Conservation (phyloP, 2,888 invertebrate species). For the Tholera decimalis region DNA sequence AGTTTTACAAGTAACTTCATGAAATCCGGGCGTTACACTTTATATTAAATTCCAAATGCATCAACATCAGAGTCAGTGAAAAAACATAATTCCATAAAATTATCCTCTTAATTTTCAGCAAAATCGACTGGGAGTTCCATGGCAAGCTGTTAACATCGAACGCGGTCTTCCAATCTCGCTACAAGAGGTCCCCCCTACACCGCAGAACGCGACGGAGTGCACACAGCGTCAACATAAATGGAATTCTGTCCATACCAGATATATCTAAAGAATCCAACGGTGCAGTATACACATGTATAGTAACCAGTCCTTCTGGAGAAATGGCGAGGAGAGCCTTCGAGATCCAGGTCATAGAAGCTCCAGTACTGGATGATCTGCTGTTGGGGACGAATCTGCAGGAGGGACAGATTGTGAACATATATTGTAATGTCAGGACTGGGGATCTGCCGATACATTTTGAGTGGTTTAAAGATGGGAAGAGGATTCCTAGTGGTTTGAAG, state of each 20-base stretch:
- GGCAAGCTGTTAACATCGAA: constrained; percentile 82
- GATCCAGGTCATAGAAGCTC: constrained; percentile 94
- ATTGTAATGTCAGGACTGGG: constrained; percentile 94
- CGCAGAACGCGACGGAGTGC: constrained; percentile 77
- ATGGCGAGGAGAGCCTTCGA: constrained; percentile 91
- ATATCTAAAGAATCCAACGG: constrained; percentile 93
- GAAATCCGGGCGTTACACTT: too few species aligned
- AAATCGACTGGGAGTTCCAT: constrained; percentile 89
- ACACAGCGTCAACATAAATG: constrained; percentile 86
- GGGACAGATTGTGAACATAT: constrained; percentile 96
- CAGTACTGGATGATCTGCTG: constrained; percentile 95
- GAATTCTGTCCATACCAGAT: constrained; percentile 92
- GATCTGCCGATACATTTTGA: constrained; percentile 94
- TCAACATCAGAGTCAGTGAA: too few species aligned
- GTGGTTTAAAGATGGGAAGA: constrained; percentile 93
- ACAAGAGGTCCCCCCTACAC: constrained; percentile 75
- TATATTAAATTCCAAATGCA: too few species aligned
- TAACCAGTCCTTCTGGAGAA: constrained; percentile 93
- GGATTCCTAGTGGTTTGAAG: constrained; percentile 92
- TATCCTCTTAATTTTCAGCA: too few species aligned
- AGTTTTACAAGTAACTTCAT: too few species aligned
- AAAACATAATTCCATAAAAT: too few species aligned
- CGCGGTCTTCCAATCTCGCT: constrained; percentile 82
- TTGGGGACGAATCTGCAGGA: constrained; percentile 96
- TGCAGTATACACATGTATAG: constrained; percentile 95